Evolutionary conservation across 2,797 vertebrate genomes (phyloP), one percentile per base, ranked within the genome.

Genomic region (Acrocephalus scirpaceus): DNA sequence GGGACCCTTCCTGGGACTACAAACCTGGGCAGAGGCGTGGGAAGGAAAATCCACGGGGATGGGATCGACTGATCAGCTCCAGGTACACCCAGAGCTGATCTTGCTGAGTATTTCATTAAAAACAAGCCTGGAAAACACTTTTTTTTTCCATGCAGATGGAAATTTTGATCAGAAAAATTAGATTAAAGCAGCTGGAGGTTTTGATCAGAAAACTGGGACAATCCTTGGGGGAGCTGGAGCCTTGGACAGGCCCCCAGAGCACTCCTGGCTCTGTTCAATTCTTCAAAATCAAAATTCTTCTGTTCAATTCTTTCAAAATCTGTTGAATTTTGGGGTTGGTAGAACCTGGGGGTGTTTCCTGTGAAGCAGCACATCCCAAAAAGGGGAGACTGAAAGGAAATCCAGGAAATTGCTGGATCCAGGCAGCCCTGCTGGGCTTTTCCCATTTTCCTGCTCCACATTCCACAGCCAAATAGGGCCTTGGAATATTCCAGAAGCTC

Each of bases 381-480:
- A 30, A 72, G 30, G 40, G 22, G 40, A 38, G 42, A 26, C 3
- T 11, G 8, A 51, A 36, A 48, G 34, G 64, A 21, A 64, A 51
- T 15, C 15, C 4, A 1, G 2, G 2, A 4, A 69, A 50, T 7
- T 14, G 15, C 10, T 5, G 65, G 40, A 9, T 23, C 25, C 6
- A 53, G 44, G 30, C 44, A 42, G 34, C 19, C 56, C 70, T 62
- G 65, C 45, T 21, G 72, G 50, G 71, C 77, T 44, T 42, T 14
- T 53, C 80, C 53, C 66, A 4, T 32, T 92, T 44, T 64, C 34
- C 40, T 20, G 22, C 16, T 57, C 51, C 30, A 10, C 78, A 56
- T 87, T 93, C 88, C 92, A 58, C 58, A 42, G 82, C 92, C 94
- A 90, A 85, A 86, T 45, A 76, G 77, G 82, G 88, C 40, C 4